Conservation (phyloP, 2,888 invertebrate species). For the Leuctra nigra region DNA sequence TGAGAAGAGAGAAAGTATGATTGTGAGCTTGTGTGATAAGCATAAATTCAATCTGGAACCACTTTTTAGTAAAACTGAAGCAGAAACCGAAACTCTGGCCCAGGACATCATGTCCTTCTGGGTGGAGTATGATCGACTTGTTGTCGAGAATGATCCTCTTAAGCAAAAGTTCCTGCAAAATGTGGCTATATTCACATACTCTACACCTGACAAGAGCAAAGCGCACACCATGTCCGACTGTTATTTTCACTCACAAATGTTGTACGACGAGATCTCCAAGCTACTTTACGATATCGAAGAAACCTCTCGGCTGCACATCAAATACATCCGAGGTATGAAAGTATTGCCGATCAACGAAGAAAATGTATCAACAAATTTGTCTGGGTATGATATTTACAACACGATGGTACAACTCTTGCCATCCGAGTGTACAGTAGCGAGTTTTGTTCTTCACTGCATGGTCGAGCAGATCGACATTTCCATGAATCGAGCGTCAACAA, state of each 20-base stretch:
- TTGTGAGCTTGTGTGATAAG: background rate
- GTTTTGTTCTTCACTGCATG: conserved; percentile 3
- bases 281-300: conserved; percentile 5
- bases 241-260: background rate
- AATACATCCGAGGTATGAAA: conserved; percentile 1
- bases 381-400: conserved; percentile 2
- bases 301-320: background rate
- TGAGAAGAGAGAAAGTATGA: background rate
- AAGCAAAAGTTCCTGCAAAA: background rate
- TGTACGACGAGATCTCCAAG: conserved; percentile 3
- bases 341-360: conserved; percentile 19
- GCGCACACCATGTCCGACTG: background rate
- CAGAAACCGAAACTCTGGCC: background rate
- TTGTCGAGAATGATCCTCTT: too few species aligned
- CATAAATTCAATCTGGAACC: background rate
- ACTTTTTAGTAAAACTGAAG: background rate
- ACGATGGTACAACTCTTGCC: conserved; percentile 9
- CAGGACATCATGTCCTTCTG: background rate
- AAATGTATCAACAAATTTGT: background rate
- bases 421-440: background rate
- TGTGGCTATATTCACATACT: background rate
- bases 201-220: background rate
- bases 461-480: conserved; percentile 5
- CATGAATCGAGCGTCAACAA: too few species aligned
- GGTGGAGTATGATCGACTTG: background rate